Evolutionary conservation across 2,113 vertebrate species (phyloP).

Genomic region (Pollachius pollachius): DNA sequence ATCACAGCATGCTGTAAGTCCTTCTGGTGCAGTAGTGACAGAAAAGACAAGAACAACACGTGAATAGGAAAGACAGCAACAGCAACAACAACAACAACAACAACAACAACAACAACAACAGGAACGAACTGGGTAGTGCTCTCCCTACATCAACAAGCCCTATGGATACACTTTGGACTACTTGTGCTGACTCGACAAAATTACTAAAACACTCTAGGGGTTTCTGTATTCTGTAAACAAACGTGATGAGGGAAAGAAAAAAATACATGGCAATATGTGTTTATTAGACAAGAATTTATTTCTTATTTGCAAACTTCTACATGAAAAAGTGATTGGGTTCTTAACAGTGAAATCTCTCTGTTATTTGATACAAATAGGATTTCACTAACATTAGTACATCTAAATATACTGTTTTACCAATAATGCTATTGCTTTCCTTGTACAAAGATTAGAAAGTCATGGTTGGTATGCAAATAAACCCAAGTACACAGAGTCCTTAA

Average conservation of each 20-base stretch:
- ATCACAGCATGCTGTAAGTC: conserved; percentile 30
- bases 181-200: conserved; percentile 44
- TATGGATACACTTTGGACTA: conserved; percentile 17
- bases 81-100: too few relatives aligned
- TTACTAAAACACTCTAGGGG: conserved; percentile 16
- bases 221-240: conserved; percentile 8
- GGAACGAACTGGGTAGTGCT: background rate
- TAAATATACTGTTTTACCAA: background rate
- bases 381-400: conserved; percentile 15
- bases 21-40: conserved; percentile 11
- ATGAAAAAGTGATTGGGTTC: conserved; percentile 56
- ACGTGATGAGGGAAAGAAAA: conserved; percentile 27
- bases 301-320: conserved; percentile 79
- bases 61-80: too few relatives aligned
- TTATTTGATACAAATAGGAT: conserved; percentile 23
- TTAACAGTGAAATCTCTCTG: conserved; percentile 21
- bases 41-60: conserved; percentile 14
- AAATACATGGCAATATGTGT: conserved; percentile 61
- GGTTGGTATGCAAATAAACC: conserved; percentile 2
- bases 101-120: conserved; percentile 17
- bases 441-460: conserved; percentile 7
- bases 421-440: background rate
- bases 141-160: conserved; percentile 19
- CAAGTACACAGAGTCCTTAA: background rate
- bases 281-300: conserved; percentile 73